Evolutionary conservation across 2,797 vertebrate genomes (phyloP).

Genomic region (Salmo trutta): DNA sequence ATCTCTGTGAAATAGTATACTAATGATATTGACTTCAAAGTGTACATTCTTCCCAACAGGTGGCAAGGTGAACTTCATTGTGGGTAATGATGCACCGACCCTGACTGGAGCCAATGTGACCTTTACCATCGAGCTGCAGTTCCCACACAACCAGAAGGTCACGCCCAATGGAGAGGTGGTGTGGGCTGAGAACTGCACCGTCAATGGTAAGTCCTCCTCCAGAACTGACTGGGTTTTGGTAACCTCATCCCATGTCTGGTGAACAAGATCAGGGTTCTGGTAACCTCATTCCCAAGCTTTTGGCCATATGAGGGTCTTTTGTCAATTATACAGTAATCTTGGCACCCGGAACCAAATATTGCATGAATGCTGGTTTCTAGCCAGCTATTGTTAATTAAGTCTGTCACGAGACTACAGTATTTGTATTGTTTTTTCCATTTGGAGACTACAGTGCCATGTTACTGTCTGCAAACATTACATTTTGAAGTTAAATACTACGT

Average conservation of each 20-base stretch:
- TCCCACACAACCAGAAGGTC: slow-evolving; percentile 80
- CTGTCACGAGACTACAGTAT: background rate
- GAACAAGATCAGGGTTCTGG: background rate
- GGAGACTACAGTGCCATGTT: background rate
- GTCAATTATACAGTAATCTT: background rate
- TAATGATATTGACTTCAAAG: background rate
- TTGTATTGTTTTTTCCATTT: too few species aligned
- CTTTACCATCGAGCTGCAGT: slow-evolving; percentile 84
- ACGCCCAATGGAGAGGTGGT: slow-evolving; percentile 80
- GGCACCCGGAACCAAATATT: background rate
- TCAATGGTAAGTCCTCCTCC: slow-evolving; percentile 77
- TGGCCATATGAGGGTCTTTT: background rate
- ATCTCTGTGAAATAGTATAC: background rate
- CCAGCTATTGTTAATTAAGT: background rate
- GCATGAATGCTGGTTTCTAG: background rate
- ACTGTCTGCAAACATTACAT: background rate
- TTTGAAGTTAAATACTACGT: background rate
- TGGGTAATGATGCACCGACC: slow-evolving; percentile 88
- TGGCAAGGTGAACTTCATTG: slow-evolving; percentile 81
- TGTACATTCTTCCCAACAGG: slow-evolving; percentile 66
- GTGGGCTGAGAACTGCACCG: slow-evolving; percentile 79
- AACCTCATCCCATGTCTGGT: background rate
- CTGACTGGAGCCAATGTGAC: slow-evolving; percentile 84
- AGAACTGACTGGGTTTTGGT: background rate
- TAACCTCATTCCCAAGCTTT: background rate